Evolutionary conservation across 2,797 vertebrate species (phyloP).

Genomic region (Chanos chanos): DNA sequence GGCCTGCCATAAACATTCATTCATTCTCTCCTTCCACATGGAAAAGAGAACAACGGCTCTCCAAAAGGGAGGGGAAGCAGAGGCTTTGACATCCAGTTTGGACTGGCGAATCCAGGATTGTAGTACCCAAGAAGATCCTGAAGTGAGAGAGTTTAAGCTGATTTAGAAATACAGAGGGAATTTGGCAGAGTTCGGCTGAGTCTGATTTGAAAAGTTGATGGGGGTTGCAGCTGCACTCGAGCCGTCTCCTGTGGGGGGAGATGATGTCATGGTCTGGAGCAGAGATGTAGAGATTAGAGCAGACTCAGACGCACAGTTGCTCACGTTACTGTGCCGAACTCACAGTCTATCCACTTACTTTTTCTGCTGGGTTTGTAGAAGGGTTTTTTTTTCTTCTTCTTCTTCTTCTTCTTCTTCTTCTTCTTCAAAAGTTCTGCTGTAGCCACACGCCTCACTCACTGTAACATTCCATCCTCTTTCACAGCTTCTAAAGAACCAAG

Average conservation of each 20-base stretch:
- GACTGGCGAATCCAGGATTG: background rate
- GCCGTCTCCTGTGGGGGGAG: slow-evolving; percentile 48
- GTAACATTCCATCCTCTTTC: too few species aligned
- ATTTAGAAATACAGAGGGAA: slow-evolving; percentile 30
- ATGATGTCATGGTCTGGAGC: slow-evolving; percentile 66
- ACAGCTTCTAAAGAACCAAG: too few species aligned
- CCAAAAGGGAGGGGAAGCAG: background rate
- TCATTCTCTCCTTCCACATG: too few species aligned
- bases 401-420: background rate
- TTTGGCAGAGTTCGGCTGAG: slow-evolving; percentile 21
- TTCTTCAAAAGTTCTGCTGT: background rate
- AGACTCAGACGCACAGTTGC: slow-evolving; percentile 40
- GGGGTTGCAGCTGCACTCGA: slow-evolving; percentile 39
- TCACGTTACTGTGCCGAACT: slow-evolving; percentile 29
- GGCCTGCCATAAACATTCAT: too few species aligned
- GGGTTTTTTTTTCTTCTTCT: background rate
- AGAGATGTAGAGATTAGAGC: slow-evolving; percentile 60
- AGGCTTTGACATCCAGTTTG: background rate
- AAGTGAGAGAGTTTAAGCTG: slow-evolving; percentile 14
- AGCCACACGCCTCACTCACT: too few species aligned
- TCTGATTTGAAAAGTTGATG: slow-evolving; percentile 30
- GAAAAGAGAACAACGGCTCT: too few species aligned
- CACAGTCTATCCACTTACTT: background rate
- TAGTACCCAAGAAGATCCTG: slow-evolving; percentile 2
- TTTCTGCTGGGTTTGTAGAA: background rate